Conservation (phyloP, 2,797 vertebrate species). For the Danio tinwini region DNA sequence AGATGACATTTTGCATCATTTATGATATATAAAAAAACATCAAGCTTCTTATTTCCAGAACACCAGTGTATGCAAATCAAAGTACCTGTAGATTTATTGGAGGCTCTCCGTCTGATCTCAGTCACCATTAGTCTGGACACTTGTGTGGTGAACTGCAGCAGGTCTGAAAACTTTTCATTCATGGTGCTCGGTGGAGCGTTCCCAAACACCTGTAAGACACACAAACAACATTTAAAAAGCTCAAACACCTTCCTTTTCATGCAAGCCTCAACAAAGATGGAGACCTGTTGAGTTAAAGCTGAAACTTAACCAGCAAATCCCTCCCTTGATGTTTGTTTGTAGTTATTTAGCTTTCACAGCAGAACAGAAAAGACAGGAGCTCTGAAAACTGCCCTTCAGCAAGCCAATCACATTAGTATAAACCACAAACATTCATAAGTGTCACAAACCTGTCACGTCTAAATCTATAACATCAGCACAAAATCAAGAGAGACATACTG, state of each 20-base stretch:
- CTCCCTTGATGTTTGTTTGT: constrained; percentile 16
- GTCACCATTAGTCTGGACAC: constrained; percentile 98
- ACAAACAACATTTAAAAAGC: not conserved
- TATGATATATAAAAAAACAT: too few relatives aligned
- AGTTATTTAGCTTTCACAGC: constrained; percentile 33
- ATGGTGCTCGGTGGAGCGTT: constrained; percentile 94
- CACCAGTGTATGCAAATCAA: not conserved
- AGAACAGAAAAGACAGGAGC: not conserved
- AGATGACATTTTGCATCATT: too few relatives aligned
- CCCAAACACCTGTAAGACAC: constrained; percentile 86
- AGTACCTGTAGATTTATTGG: constrained; percentile 97
- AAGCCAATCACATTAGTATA: not conserved
- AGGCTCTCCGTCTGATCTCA: constrained; percentile 95
- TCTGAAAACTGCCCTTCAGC: not conserved
- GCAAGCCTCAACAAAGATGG: not conserved
- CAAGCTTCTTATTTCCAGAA: too few relatives aligned
- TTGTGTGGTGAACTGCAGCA: constrained; percentile 99
- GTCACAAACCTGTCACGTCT: not conserved
- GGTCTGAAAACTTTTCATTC: constrained; percentile 97
- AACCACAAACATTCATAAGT: constrained; percentile 14
- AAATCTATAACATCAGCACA: not conserved
- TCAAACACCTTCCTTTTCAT: not conserved
- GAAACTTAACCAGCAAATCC: constrained; percentile 17
- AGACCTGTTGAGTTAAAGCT: constrained; percentile 29
- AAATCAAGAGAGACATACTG: not conserved